Evolutionary conservation across 1,140 invertebrate species (phyloP), one percentile per base, ranked within the genome.

Genomic region (Drosophila athabasca): DNA sequence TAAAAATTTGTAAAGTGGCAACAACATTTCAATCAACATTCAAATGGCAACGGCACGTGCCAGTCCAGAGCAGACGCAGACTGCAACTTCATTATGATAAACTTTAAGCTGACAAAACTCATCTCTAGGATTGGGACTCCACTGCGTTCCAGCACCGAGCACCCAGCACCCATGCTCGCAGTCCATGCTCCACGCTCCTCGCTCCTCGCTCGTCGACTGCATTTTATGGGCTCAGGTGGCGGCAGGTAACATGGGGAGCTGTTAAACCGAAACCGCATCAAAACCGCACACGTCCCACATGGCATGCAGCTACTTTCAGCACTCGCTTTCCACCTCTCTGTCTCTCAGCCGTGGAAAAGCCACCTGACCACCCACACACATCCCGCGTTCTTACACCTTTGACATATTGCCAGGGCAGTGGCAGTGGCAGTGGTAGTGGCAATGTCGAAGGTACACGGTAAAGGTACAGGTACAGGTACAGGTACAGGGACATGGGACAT

Each of bases 241-340:
- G 71, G 57, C 41, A 31, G 41, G 57, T 49, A 44, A 41, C 59
- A 55, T 61, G 51, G 67, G 55, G 79, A 76, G 79, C 79, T 82
- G 79, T 82, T 82, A 82, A 77, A 60, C 79, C 79, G 79, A 82
- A 82, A 82, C 79, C 79, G 75, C 82, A 87, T 76, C 64, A 59
- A 75, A 79, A 82, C 82, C 82, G 57, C 82, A 88, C 82, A 87
- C 82, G 83, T 88, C 62, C 83, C 79, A 79, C 79, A 88, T 85
- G 82, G 82, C 78, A 79, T 72, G 62, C 76, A 79, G 60, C 62
- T 75, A 68, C 53, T 5, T 39, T 39, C 35, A 39, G 35, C 35
- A 39, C 35, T 39, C 35, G 35, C 35, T 39, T 26, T 26, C 24
- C 0, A 35, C 9, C 35, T 4, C 19, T 44, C 65, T 51, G 46